Evolutionary conservation across 2,888 invertebrate genomes (phyloP), one percentile per base, ranked within the genome.

Genomic region (Subacronicta megacephala): DNA sequence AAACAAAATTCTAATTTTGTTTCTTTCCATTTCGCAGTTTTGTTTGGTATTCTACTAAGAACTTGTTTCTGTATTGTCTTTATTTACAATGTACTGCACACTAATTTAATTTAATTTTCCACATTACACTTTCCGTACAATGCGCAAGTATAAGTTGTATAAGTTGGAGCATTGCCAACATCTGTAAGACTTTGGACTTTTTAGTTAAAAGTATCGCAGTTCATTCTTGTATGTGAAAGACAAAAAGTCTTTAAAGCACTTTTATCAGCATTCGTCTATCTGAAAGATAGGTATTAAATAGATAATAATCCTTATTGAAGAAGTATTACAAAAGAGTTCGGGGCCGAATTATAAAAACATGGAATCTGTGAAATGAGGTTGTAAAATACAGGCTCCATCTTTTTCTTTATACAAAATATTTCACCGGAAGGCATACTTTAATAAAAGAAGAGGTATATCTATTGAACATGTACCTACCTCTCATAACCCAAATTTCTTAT

Each of bases 401-500:
- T 23, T 23, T 23, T 43, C n/a, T n/a, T 29, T 29, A 2, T 35
- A 43, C 44, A 33, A 35, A 53, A 15, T 10, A 53, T 42, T 59
- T 42, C 20, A 16, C n/a, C 35, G 2, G 5, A 44, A 44, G 43
- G 36, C 41, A 43, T 37, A 54, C 23, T 35, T 41, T 60, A 56
- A 42, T 45, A 15, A n/a, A 57, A 59, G 53, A 26, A 52, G 13
- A 38, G 47, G 57, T 62, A 61, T 55, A 52, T 47, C 44, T 51
- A 44, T 51, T 4, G 6, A n/a, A n/a, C 0, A 31, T n/a, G n/a
- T n/a, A n/a, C 31, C 31, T n/a, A n/a, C 31, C 31, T 56, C 45
- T 59, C 53, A 52, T 57, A 73, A 76, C 74, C 74, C 68, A 49
- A 73, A 65, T 61, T 69, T 71, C 64, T 64, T 63, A 74, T 63